Base-by-base conservation (phyloP, 2,888 invertebrate genomes). In the Synergus japonicus region DNA sequence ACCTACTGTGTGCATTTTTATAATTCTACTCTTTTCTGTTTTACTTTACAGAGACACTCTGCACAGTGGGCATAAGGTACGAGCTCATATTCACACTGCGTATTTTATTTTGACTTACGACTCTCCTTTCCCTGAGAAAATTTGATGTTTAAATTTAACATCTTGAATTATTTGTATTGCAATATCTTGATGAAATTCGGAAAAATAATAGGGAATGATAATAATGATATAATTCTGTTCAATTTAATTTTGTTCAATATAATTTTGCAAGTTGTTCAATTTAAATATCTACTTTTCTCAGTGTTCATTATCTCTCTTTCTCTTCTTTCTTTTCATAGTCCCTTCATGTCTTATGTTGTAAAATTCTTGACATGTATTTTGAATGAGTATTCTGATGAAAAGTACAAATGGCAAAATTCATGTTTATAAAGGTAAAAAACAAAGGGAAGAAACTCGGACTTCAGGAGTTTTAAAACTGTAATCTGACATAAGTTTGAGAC, bases 11-110 rank as follows among this genome's bases (percentile, higher is more conserved):
- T 85, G 86, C 85, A 84, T 88, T 87, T 88, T 87, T 91, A 90
- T 91, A 92, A 92, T 90, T 90, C 85, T 90, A 88, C 88, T 89
- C 86, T 90, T 90, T 88, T 91, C 90, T 91, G 88, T 89, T 88
- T 88, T 92, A 89, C 88, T 90, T 92, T 92, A 87, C 92, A 92
- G 92, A 91, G 92, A 89, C 86, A 89, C 90, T 89, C 91, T 92
- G 86, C 91, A 91, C 90, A 90, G 91, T 87, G 91, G 92, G 83
- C 90, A 92, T 88, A 92, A 92, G 92, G 92, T 92, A 92, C 86
- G 90, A 88, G 85, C 12, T 67, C 85, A 85, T 86, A 85, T 85
- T 83, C 80, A 84, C 84, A 80, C 83, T 84, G 60, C 76, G 79
- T 43, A n/a, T 80, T 78, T 85, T 79, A 73, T 77, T 85, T 85